Base-by-base conservation (phyloP, 2,797 vertebrate species). In the Phoeniculus purpureus region DNA sequence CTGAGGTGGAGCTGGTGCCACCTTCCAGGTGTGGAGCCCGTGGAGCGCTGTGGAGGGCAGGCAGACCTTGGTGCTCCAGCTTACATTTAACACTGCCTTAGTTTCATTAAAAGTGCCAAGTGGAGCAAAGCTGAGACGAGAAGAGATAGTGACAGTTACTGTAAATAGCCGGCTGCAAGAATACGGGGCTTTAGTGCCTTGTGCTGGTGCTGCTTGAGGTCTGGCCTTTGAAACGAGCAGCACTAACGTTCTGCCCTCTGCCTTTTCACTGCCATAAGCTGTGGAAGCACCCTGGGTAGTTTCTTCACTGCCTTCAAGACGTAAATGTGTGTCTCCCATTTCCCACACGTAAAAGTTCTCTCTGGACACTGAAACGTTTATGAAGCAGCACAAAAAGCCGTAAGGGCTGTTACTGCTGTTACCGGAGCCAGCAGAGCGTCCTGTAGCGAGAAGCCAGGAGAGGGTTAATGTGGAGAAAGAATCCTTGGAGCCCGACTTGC, bases 111-210 rank as follows among this genome's bases (percentile, higher is more conserved):
- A 96, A 93, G 90, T 51, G 87, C 89, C 67, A 94, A 96, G 55
- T 74, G 48, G 91, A 52, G 85, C 93, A 94, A 90, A 88, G 81
- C 94, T 96, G 90, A 96, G 90, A 96, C 85, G 92, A 94, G 93
- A 74, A 83, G 23, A 19, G 65, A 52, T 81, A 82, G 67, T 95
- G 96, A 92, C 67, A 95, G 93, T 71, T 93, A 48, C 84, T 96
- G 86, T 93, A 96, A 96, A 96, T 96, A 96, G 81, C 51, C 94
- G 81, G 50, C 77, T 93, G 82, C 51, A 79, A 64, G 93, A 89
- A 65, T 54, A 62, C 61, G 77, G 68, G 70, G 21, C 12, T 85
- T 72, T 56, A 58, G 29, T 87, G 48, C 54, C 50, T 80, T 2
- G 5, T 37, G 37, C 51, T 74, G 65, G 37, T 52, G 37, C 52